Conservation (phyloP, 2,113 vertebrate species). For the Talpa occidentalis region DNA sequence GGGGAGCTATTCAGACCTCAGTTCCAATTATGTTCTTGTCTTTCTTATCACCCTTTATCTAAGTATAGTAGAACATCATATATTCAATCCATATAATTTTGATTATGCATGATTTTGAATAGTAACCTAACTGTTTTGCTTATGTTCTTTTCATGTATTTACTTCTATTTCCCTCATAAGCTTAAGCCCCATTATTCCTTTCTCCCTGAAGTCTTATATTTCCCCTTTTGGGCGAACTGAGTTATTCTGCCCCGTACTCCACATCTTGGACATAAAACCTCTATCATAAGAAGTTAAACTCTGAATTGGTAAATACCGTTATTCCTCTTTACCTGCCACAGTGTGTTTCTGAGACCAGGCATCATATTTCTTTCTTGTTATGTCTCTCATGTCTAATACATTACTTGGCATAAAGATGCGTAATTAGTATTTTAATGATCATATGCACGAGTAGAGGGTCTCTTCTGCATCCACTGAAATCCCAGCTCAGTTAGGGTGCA, state of each 20-base stretch:
- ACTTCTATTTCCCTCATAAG: not conserved
- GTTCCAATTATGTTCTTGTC: not conserved
- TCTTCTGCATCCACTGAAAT: not conserved
- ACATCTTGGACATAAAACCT: not conserved
- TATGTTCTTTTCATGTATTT: not conserved
- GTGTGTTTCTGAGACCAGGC: not conserved
- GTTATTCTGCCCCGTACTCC: not conserved
- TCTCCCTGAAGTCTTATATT: slow-evolving; percentile 3
- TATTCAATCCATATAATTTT: not conserved
- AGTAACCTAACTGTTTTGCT: not conserved
- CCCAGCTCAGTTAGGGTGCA: not conserved
- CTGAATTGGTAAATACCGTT: not conserved
- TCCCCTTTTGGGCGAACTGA: not conserved
- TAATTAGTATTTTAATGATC: slow-evolving; percentile 5
- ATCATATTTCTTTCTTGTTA: not conserved
- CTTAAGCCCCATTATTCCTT: not conserved
- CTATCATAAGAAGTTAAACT: not conserved
- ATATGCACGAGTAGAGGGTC: not conserved
- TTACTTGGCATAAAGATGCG: not conserved
- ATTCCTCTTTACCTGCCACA: not conserved
- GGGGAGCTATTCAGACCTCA: not conserved
- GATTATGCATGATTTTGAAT: not conserved
- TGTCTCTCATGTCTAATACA: not conserved
- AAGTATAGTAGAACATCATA: not conserved
- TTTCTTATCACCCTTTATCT: not conserved